Conservation (phyloP, 2,113 vertebrate species). For the Irena cyanogastra region DNA sequence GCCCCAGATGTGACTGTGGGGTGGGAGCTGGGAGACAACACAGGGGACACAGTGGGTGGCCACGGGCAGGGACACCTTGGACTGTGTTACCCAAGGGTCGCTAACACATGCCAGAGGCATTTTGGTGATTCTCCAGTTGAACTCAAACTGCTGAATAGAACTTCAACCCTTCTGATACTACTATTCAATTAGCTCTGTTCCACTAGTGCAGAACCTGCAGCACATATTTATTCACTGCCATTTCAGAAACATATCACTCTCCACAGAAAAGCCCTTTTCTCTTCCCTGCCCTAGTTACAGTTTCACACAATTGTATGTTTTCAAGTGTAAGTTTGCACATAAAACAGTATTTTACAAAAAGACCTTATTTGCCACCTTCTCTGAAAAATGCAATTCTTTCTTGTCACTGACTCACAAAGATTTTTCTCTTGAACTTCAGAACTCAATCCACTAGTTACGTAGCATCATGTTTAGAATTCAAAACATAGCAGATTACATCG, state of each 20-base stretch:
- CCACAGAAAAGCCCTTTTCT: not conserved
- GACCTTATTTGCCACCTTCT: not conserved
- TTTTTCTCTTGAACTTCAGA: not conserved
- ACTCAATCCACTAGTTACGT: not conserved
- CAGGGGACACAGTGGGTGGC: not conserved
- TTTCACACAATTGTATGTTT: not conserved
- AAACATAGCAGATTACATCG: not conserved
- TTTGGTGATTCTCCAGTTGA: not conserved
- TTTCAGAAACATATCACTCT: not conserved
- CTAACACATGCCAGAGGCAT: fast-evolving
- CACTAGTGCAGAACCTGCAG: fast-evolving
- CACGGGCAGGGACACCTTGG: not conserved
- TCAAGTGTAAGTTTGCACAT: not conserved
- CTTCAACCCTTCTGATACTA: not conserved
- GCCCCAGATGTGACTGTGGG: fast-evolving
- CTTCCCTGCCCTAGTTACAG: not conserved
- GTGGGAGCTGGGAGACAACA: not conserved
- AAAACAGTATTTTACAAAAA: not conserved
- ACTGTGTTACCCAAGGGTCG: fast-evolving
- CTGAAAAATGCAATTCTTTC: not conserved
- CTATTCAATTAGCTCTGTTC: not conserved
- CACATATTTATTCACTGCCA: not conserved
- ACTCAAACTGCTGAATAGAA: not conserved
- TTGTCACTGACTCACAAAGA: not conserved
- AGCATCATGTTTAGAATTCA: not conserved